phyloP scores from a whole-genome alignment of 1,140 invertebrate species.

The Philopotamus ludificatus region DNA sequence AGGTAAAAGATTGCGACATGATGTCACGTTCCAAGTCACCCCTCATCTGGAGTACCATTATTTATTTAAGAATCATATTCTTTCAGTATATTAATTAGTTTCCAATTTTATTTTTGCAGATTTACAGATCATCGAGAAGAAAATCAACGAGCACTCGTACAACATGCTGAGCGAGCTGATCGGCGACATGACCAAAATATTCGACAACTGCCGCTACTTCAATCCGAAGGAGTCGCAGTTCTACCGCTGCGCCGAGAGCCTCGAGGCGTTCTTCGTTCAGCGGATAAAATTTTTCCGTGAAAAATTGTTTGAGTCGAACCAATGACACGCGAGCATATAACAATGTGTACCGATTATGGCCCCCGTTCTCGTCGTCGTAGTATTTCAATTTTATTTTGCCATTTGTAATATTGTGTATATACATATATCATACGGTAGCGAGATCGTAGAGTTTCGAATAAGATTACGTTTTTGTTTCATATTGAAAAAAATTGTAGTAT shows the following conservation, averaged over 20 bases:
- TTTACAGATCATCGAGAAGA: slow-evolving; percentile 87
- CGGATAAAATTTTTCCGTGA: slow-evolving; percentile 84
- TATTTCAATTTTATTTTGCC: not conserved
- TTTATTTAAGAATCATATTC: too few species aligned
- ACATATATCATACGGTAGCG: too few species aligned
- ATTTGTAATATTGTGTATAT: not conserved
- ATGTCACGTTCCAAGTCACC: too few species aligned
- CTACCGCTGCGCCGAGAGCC: slow-evolving; percentile 90
- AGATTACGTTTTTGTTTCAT: too few species aligned
- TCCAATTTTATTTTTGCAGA: too few species aligned
- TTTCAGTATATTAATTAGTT: too few species aligned
- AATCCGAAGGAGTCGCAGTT: slow-evolving; percentile 94
- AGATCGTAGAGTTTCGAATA: too few species aligned
- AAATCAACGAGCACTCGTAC: slow-evolving; percentile 82
- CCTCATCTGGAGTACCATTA: too few species aligned
- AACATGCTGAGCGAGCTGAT: slow-evolving; percentile 91
- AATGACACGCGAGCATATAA: slow-evolving; percentile 45
- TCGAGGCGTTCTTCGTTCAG: slow-evolving; percentile 95
- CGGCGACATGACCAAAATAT: slow-evolving; percentile 96
- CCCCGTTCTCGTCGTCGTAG: too few species aligned
- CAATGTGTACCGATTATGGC: too few species aligned
- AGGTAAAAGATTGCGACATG: too few species aligned
- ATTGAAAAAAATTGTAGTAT: too few species aligned
- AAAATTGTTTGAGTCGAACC: slow-evolving; percentile 67
- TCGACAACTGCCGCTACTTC: slow-evolving; percentile 97